Conservation (phyloP, 2,113 vertebrate genomes). For the Odocoileus virginianus region DNA sequence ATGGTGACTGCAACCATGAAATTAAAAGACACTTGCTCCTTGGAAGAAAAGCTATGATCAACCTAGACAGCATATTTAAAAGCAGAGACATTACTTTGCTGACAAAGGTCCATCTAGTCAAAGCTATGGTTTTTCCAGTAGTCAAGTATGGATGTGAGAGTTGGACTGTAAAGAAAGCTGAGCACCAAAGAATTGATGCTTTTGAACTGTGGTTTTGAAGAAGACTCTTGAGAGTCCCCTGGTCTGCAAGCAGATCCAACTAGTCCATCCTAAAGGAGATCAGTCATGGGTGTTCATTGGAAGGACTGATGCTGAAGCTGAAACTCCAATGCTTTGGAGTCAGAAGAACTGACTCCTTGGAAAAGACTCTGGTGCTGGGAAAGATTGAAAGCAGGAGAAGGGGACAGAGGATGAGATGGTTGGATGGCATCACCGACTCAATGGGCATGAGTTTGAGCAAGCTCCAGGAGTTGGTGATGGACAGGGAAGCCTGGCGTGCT, state of each 20-base stretch:
- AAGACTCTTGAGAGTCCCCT: background rate
- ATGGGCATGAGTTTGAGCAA: background rate
- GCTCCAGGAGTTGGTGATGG: background rate
- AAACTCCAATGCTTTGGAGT: background rate
- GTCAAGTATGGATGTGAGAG: background rate
- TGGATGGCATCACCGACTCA: background rate
- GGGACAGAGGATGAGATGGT: background rate
- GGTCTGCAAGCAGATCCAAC: background rate
- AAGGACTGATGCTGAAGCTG: background rate
- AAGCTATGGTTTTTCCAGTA: background rate
- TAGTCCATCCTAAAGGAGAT: background rate
- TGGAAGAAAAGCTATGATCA: background rate
- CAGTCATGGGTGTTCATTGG: background rate
- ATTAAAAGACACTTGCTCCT: background rate
- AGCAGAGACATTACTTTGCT: background rate
- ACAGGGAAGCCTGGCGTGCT: background rate
- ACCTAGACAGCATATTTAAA: background rate
- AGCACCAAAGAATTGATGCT: background rate
- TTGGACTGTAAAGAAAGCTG: background rate
- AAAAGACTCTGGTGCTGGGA: background rate
- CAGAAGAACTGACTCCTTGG: background rate
- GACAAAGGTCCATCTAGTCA: background rate
- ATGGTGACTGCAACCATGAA: background rate
- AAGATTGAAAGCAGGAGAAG: background rate
- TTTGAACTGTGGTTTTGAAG: background rate